These are phyloP conservation scores for Trissonchulus latispiculum DNA, from an alignment of 2,888 invertebrate species.

Conservation along the genomic window DNA sequence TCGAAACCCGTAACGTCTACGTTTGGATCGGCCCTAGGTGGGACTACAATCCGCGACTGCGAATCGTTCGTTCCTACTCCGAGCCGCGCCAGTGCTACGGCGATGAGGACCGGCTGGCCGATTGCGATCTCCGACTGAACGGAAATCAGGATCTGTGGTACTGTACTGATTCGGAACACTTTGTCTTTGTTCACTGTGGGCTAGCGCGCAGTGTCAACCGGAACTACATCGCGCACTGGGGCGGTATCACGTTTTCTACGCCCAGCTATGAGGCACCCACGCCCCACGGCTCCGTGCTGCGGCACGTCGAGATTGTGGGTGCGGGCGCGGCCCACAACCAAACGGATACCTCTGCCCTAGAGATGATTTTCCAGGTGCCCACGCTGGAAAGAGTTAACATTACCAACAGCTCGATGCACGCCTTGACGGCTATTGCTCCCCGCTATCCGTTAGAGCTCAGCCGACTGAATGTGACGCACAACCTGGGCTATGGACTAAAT, in stretches of 20 bases:
- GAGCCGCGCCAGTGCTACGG: constrained; percentile 65
- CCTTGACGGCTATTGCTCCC: constrained; percentile 57
- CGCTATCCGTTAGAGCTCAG: constrained; percentile 31
- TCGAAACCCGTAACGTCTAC: constrained; percentile 74
- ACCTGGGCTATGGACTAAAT: constrained; percentile 78
- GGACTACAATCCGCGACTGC: constrained; percentile 75
- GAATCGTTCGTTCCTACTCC: constrained; percentile 86
- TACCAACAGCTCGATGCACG: constrained; percentile 73
- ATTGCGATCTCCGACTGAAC: constrained; percentile 61
- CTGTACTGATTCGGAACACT: constrained; percentile 68
- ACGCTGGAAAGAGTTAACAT: constrained; percentile 68
- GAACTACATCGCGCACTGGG: constrained; percentile 71
- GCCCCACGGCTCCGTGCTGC: constrained; percentile 58
- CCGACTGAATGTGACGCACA: constrained; percentile 50
- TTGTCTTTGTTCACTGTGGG: constrained; percentile 86
- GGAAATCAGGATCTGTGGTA: constrained; percentile 56
- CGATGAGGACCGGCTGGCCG: constrained; percentile 63
- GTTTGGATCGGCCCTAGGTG: constrained; percentile 73
- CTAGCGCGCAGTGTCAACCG: constrained; percentile 53
- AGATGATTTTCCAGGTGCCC: constrained; percentile 77
- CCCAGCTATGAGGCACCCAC: background rate
- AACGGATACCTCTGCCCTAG: constrained; percentile 73
- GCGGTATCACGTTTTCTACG: constrained; percentile 65
- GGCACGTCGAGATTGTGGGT: constrained; percentile 65
- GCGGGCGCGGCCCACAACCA: constrained; percentile 93